Conservation (phyloP, 2,888 invertebrate species). For the Pseudolycoriella hygida region DNA sequence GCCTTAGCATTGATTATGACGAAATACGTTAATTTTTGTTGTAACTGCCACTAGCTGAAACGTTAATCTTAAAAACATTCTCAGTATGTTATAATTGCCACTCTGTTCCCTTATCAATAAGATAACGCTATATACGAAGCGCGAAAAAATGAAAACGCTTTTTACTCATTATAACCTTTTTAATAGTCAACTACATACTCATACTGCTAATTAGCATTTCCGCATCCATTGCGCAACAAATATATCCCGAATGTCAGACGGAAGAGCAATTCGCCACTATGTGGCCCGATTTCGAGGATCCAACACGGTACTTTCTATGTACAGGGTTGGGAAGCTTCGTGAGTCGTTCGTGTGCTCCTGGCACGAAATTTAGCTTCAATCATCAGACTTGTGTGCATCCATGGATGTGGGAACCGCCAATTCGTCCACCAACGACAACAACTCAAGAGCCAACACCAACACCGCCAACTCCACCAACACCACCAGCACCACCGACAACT, state of each 20-base stretch:
- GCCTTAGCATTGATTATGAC: too few species aligned
- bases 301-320: slow-evolving; percentile 21
- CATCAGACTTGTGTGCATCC: slow-evolving; percentile 19
- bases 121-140: too few species aligned
- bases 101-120: too few species aligned
- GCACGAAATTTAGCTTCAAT: slow-evolving; percentile 21
- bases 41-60: too few species aligned
- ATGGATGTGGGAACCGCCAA: slow-evolving; percentile 7
- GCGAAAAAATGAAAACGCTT: too few species aligned
- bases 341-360: slow-evolving; percentile 18
- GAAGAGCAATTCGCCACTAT: slow-evolving; percentile 20
- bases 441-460: slow-evolving; percentile 3
- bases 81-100: too few species aligned
- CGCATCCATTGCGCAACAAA: too few species aligned
- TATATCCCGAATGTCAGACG: slow-evolving; percentile 17
- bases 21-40: too few species aligned
- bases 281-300: slow-evolving; percentile 25
- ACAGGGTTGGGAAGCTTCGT: slow-evolving; percentile 14
- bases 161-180: too few species aligned
- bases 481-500: slow-evolving; percentile 1
- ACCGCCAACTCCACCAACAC: slow-evolving; percentile 4
- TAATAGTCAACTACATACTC: too few species aligned
- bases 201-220: too few species aligned
- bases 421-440: not conserved
- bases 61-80: too few species aligned